These are phyloP conservation scores for Diglossa brunneiventris DNA, from an alignment of 2,113 vertebrate genomes.

Conservation along the genomic window DNA sequence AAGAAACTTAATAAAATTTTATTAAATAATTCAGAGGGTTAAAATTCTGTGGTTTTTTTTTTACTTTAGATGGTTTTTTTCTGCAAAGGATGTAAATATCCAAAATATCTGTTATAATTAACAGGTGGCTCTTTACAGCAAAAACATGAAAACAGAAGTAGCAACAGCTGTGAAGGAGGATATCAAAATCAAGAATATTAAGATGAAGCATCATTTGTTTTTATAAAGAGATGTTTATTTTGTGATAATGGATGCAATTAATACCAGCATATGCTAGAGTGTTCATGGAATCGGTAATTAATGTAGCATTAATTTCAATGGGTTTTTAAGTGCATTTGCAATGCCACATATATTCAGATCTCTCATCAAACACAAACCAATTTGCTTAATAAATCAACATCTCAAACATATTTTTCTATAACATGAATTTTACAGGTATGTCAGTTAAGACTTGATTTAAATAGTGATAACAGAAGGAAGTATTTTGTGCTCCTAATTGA, in stretches of 20 bases:
- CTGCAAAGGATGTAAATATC: slow-evolving; percentile 4
- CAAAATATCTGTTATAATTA: slow-evolving; percentile 35
- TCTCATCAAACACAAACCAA: not conserved
- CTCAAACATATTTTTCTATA: not conserved
- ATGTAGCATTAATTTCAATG: slow-evolving; percentile 63
- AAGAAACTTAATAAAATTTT: not conserved
- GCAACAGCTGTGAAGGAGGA: slow-evolving; percentile 67
- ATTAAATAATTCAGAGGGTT: not conserved
- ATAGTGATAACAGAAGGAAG: slow-evolving; percentile 31
- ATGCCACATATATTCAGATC: not conserved
- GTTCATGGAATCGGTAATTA: slow-evolving; percentile 72
- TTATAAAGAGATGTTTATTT: slow-evolving; percentile 76
- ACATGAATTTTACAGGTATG: not conserved
- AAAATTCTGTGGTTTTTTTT: not conserved
- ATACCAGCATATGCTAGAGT: slow-evolving; percentile 72
- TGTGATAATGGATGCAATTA: slow-evolving; percentile 73
- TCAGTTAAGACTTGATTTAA: slow-evolving; percentile 19
- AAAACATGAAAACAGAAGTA: slow-evolving; percentile 58
- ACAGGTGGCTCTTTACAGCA: slow-evolving; percentile 61
- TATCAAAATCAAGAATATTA: slow-evolving; percentile 59
- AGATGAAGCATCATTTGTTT: slow-evolving; percentile 71
- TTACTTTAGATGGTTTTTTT: not conserved
- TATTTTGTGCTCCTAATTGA: slow-evolving; percentile 56
- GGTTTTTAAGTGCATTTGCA: slow-evolving; percentile 51
- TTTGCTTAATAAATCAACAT: slow-evolving; percentile 22